phyloP scores from a whole-genome alignment of 2,113 vertebrate species.

The Crotophaga sulcirostris region DNA sequence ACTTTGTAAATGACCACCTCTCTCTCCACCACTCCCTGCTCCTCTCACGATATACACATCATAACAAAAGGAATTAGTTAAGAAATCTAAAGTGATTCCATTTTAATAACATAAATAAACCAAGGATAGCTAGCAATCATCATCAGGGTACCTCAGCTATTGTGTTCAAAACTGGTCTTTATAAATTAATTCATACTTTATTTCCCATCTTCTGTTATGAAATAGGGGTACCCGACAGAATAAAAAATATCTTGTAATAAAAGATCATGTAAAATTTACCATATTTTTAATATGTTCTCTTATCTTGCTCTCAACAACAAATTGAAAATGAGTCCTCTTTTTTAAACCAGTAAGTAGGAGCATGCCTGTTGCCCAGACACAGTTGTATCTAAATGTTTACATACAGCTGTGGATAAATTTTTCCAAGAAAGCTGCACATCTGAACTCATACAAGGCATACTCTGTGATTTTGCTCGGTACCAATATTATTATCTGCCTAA shows the following conservation, averaged over 20 bases:
- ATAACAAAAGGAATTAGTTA: constrained; percentile 13
- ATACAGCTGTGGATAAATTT: not conserved
- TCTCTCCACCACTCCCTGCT: not conserved
- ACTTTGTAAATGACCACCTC: constrained; percentile 2
- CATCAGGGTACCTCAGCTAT: not conserved
- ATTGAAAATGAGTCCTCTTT: not conserved
- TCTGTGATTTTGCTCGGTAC: not conserved
- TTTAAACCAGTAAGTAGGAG: not conserved
- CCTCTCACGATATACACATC: not conserved
- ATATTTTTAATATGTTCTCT: not conserved
- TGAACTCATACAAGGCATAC: accelerated
- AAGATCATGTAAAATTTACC: no score
- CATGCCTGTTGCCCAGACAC: not conserved
- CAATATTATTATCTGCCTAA: not conserved
- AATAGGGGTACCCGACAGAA: not conserved
- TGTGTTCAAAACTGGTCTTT: not conserved
- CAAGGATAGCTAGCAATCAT: not conserved
- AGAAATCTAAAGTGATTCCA: constrained; percentile 44
- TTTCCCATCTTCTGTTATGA: not conserved
- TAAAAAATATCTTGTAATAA: not conserved
- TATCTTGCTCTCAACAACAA: not conserved
- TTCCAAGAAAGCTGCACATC: not conserved
- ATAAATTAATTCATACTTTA: not conserved
- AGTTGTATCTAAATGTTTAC: not conserved
- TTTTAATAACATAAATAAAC: constrained; percentile 5